Conservation (phyloP, 2,888 invertebrate species). For the Eupithecia subumbrata region DNA sequence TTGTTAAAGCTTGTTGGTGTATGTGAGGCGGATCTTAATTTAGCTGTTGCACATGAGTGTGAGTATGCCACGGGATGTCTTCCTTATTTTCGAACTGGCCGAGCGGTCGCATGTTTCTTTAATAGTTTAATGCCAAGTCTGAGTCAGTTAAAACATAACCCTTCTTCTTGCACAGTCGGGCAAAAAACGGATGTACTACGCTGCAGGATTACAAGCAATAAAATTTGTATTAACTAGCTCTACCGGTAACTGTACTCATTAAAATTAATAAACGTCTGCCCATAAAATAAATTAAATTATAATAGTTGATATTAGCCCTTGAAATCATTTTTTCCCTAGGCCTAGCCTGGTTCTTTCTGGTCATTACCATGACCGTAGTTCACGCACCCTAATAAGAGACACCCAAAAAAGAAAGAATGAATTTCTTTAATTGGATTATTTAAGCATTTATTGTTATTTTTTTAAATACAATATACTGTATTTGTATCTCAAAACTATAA, state of each 20-base stretch:
- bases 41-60: conserved; percentile 75
- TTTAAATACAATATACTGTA: background rate
- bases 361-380: background rate
- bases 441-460: background rate
- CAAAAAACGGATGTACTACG: background rate
- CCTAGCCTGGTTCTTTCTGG: background rate
- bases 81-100: conserved; percentile 68
- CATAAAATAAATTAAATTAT: background rate
- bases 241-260: background rate
- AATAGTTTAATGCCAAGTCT: conserved; percentile 39
- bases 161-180: background rate
- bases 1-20: conserved; percentile 78
- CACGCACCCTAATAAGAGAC: background rate
- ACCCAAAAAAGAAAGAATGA: background rate
- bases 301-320: background rate
- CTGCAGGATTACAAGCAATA: background rate
- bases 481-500: too few species aligned
- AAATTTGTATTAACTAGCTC: background rate
- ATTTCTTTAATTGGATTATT: background rate
- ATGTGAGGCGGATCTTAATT: conserved; percentile 79
- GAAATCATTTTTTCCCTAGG: background rate
- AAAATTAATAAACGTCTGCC: background rate
- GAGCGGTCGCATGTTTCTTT: conserved; percentile 50
- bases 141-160: background rate
- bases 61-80: conserved; percentile 72